Base-by-base conservation (phyloP, 2,888 invertebrate species). In the Bugulina stolonifera region DNA sequence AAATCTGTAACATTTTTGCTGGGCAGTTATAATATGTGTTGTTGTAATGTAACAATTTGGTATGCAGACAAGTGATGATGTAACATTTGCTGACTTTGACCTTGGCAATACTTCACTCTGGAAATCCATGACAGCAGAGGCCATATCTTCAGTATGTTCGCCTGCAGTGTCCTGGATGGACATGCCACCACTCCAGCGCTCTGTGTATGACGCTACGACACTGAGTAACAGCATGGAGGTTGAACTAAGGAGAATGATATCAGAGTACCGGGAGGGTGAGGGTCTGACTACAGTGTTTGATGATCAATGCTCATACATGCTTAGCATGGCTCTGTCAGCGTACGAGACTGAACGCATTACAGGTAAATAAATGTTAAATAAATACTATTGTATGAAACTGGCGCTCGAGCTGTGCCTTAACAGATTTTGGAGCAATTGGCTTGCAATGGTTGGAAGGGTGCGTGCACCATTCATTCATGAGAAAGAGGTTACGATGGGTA, bases 61-160 rank as follows among this genome's bases (percentile, higher is more conserved):
- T n/a, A n/a, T 78, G n/a, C 74, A 84, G 83, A 79, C 81, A 25
- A 77, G 78, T 64, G 82, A 84, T 73, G 73, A 75, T 69, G 83
- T 84, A 0, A 83, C 82, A 69, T 77, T 80, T 10, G 84, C 84
- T 76, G 76, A 76, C 54, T 84, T 85, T 77, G 77, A 81, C 57
- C 77, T 85, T 14, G 73, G 76, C 1, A 80, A 84, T 72, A 80
- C 82, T 69, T 77, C 82, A 1, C 75, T 76, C 34, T 85, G 85
- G 85, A 85, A 85, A 75, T 75, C 80, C 14, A 84, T 85, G 84
- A 80, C 83, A 1, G 77, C 76, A 57, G 84, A 85, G 75, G 83
- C 82, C 52, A 76, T 84, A n/a, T 35, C 77, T 57, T 81, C 83
- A 2, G 79, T 84, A 14, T 80, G 80, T 76, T 78, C 78, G 0